Conservation (phyloP, 2,797 vertebrate species). For the Thalassophryne amazonica region DNA sequence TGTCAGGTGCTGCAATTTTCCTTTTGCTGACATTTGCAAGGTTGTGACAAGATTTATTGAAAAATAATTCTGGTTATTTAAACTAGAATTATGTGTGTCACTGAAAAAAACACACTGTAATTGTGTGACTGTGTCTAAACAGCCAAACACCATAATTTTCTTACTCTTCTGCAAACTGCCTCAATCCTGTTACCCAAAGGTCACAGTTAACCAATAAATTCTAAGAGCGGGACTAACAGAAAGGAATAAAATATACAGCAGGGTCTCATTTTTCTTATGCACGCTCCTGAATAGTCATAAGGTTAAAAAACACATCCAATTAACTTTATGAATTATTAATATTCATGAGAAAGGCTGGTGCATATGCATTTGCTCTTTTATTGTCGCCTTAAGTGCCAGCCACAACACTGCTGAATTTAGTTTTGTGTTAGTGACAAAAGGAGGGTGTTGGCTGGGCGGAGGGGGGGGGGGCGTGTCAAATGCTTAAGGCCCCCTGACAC, state of each 20-base stretch:
- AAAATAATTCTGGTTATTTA: conserved; percentile 23
- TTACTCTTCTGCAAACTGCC: conserved; percentile 34
- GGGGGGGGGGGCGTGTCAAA: neutral
- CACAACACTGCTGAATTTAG: no score
- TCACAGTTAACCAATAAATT: conserved; percentile 66
- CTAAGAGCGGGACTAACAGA: conserved; percentile 14
- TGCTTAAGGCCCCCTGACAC: conserved; percentile 16
- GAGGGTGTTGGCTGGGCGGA: neutral
- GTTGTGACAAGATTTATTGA: conserved; percentile 26
- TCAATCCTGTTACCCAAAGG: conserved; percentile 54
- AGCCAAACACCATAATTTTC: conserved; percentile 34
- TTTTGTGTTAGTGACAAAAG: no score
- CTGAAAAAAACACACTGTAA: conserved; percentile 43
- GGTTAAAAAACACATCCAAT: conserved; percentile 76
- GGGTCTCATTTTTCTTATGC: conserved; percentile 63
- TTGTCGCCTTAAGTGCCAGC: conserved; percentile 64
- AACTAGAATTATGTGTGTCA: conserved; percentile 11
- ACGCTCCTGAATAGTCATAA: conserved; percentile 78
- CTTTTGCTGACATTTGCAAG: conserved; percentile 4
- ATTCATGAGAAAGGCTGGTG: conserved; percentile 68
- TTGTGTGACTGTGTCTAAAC: conserved; percentile 50
- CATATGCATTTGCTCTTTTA: conserved; percentile 77
- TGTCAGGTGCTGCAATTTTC: conserved; percentile 10
- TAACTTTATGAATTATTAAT: conserved; percentile 80
- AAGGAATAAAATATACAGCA: conserved; percentile 57